Base-by-base conservation (phyloP, 2,113 vertebrate species). In the Serinus canaria region DNA sequence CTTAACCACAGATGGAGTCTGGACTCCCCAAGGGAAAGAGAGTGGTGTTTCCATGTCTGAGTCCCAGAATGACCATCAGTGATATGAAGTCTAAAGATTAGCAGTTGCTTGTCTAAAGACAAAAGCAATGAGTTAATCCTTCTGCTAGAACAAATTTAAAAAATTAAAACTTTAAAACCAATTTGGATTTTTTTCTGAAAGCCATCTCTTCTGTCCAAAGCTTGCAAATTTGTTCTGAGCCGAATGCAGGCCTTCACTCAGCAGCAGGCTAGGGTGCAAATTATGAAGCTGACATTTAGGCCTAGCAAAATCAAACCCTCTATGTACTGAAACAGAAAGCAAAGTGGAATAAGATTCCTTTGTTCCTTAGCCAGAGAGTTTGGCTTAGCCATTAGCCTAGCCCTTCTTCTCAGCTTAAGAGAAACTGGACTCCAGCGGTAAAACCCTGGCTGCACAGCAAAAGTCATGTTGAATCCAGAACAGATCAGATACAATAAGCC, bases 41-140 rank as follows among this genome's bases (percentile, higher is more conserved):
- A 17, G 41, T 2, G 18, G 20, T 2, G 1, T 63, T 27, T 67
- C 78, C 0, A 0, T 11, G 9, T 41, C 89, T 9, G 35, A 58
- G n/a, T 64, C 27, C 24, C 60, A 76, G 37, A 37, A 64, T n/a
- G 39, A 84, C 25, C n/a, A 50, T 27, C 24, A 43, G 43, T 24
- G 31, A 44, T 14, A 68, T 0, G 9, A 73, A 75, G 53, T 39
- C 37, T 68, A n/a, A 73, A 69, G 68, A 47, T 20, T 30, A 89
- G 28, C 19, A 80, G 15, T 44, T 86, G 31, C 33, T 68, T 60
- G 22, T 44, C 66, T 84, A 75, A 81, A 78, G 30, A 30, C 39
- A 63, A 64, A 94, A 75, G 21, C 2, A 7, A 10, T 3, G 52
- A 91, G 39, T 46, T 39, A 72, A 62, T 43, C 28, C 43, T 50